These are phyloP conservation scores for Vidua macroura DNA, from an alignment of 2,113 vertebrate genomes.

Conservation along the genomic window DNA sequence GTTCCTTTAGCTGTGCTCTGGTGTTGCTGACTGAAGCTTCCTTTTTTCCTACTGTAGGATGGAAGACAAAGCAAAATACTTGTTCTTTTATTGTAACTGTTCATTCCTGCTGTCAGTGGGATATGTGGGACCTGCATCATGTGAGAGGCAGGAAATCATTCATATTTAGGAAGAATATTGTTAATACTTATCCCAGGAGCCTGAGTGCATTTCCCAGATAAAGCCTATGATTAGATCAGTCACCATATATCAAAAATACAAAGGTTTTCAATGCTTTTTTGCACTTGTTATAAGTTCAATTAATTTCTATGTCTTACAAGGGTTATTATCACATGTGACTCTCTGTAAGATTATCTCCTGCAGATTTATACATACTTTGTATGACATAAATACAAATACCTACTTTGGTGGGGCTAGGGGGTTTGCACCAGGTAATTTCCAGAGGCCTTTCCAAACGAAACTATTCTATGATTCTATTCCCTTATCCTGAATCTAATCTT, in stretches of 20 bases:
- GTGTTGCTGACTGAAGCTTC: background rate
- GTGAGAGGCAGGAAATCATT: background rate
- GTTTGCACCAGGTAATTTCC: background rate
- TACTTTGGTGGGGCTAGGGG: background rate
- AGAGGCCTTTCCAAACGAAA: background rate
- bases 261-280: background rate
- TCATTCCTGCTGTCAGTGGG: background rate
- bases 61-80: background rate
- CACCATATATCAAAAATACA: background rate
- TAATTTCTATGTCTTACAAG: background rate
- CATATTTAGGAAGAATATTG: background rate
- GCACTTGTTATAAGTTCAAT: background rate
- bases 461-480: background rate
- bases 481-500: background rate
- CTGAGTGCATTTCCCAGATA: background rate
- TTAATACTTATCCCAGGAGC: background rate
- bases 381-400: background rate
- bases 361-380: background rate
- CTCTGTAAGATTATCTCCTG: background rate
- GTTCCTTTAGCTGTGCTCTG: background rate
- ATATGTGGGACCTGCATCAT: fast-evolving
- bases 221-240: background rate
- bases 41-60: background rate
- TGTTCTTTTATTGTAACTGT: background rate
- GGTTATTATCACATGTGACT: background rate